These are phyloP conservation scores for Ischnus inquisitorius DNA, from an alignment of 2,888 invertebrate species.

Conservation along the genomic window DNA sequence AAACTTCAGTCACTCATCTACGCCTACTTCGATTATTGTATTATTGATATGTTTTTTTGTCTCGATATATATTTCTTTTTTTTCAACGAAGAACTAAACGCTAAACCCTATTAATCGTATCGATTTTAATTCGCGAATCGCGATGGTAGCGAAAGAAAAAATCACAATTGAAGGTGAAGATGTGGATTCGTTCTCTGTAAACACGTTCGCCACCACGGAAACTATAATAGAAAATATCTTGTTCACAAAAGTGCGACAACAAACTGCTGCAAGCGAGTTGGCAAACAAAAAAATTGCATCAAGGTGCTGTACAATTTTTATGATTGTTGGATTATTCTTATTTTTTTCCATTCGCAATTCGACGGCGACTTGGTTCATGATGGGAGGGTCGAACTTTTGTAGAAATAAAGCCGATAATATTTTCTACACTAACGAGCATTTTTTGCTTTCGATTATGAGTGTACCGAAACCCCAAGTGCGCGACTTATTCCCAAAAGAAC, in stretches of 20 bases:
- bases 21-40: slow-evolving; percentile 57
- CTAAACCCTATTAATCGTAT: not conserved
- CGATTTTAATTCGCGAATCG: slow-evolving; percentile 15
- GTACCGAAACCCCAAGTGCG: too few relatives aligned
- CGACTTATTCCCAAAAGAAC: too few relatives aligned
- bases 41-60: not conserved
- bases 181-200: slow-evolving; percentile 9
- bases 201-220: slow-evolving; percentile 31
- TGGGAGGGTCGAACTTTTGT: too few relatives aligned
- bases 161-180: not conserved
- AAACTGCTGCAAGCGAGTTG: not conserved
- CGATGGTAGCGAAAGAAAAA: not conserved
- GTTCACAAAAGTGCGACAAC: not conserved
- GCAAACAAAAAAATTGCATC: not conserved
- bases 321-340: too few relatives aligned
- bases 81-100: not conserved
- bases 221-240: not conserved
- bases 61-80: not conserved
- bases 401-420: too few relatives aligned
- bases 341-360: too few relatives aligned
- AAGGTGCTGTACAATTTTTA: too few relatives aligned
- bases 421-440: too few relatives aligned
- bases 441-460: too few relatives aligned
- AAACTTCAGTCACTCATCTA: slow-evolving; percentile 63
- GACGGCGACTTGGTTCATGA: too few relatives aligned